These are phyloP conservation scores for Coilia nasus DNA, from an alignment of 2,797 vertebrate genomes.

Conservation along the genomic window DNA sequence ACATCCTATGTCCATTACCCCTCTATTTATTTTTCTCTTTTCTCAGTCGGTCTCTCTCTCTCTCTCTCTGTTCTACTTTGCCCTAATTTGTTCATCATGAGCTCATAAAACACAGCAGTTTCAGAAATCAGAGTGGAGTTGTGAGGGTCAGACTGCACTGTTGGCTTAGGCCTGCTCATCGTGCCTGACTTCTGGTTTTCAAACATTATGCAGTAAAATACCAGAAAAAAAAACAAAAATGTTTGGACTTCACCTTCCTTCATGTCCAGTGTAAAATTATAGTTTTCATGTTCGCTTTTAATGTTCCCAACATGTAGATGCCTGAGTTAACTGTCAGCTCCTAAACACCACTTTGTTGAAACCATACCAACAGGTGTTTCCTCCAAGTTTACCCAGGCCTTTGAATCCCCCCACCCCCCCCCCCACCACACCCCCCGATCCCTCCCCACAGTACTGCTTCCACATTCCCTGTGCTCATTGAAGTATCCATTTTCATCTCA, in stretches of 20 bases:
- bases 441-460: not conserved
- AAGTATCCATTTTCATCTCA: constrained; percentile 17
- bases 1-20: not conserved
- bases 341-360: constrained; percentile 14
- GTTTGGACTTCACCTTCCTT: not conserved
- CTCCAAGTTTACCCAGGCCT: not conserved
- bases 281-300: not conserved
- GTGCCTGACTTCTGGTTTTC: not conserved
- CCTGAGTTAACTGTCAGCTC: not conserved
- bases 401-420: not conserved
- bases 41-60: not conserved
- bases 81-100: not conserved
- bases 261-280: not conserved
- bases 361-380: constrained; percentile 12
- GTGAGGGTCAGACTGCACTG: not conserved
- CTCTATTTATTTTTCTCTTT: not conserved
- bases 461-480: not conserved
- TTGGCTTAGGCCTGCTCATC: not conserved
- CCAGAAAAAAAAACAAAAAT: not conserved
- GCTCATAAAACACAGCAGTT: not conserved
- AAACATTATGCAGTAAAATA: not conserved
- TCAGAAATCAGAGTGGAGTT: not conserved
- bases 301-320: constrained; percentile 46
- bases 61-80: not conserved
- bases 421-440: too few species aligned